Percentiles rank a stretch among this genome's conserved stretches.
Evolutionary conservation across 2,797 vertebrate genomes (phyloP).

Genomic region (Lophura swinhoii): DNA sequence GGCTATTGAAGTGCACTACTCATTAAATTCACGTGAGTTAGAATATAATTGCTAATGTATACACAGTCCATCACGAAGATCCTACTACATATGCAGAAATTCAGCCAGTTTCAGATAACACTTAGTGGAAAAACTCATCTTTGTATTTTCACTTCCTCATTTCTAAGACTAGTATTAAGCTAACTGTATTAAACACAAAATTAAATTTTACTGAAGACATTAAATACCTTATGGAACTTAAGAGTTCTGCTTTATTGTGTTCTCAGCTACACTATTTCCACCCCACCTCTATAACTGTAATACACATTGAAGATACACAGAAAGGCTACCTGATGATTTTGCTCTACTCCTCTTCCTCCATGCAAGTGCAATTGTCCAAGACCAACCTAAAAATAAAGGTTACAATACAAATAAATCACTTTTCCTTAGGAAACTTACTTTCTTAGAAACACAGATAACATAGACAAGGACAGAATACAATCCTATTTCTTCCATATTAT

Average conservation of each 20-base stretch:
- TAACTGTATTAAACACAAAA: background rate
- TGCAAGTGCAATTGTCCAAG: slow-evolving; percentile 95
- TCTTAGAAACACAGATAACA: background rate
- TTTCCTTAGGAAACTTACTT: background rate
- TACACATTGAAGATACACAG: background rate
- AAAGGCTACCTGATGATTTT: slow-evolving; percentile 93
- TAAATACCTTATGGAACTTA: background rate
- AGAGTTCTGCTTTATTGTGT: background rate
- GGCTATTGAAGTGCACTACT: background rate
- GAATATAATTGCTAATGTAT: background rate
- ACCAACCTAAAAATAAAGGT: slow-evolving; percentile 85
- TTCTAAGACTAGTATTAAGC: background rate
- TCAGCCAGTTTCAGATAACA: background rate
- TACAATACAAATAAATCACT: background rate
- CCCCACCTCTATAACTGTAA: background rate
- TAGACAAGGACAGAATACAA: background rate
- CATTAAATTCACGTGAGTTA: background rate
- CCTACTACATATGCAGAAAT: background rate
- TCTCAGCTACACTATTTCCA: background rate
- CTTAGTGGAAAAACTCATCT: background rate
- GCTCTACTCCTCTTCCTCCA: slow-evolving; percentile 96
- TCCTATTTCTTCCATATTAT: background rate
- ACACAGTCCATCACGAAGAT: background rate
- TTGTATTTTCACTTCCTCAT: background rate
- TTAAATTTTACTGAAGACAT: background rate